These are phyloP conservation scores for Taenioides sp. DNA, from an alignment of 2,797 vertebrate genomes.

Conservation along the genomic window DNA sequence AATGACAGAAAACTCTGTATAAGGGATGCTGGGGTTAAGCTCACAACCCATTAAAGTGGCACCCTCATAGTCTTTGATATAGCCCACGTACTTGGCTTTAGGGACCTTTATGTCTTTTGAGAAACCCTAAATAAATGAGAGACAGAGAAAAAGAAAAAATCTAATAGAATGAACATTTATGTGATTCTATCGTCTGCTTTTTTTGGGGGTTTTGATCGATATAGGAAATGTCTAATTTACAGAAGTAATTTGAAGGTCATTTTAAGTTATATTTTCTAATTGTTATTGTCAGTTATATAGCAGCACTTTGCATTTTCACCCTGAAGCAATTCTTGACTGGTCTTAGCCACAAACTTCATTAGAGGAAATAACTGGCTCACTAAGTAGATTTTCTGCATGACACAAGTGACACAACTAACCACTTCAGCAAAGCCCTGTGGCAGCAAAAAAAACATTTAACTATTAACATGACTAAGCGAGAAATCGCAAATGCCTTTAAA, in stretches of 20 bases:
- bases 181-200: neutral
- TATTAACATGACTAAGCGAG: neutral
- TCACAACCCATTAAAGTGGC: slow-evolving; percentile 99
- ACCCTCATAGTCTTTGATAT: slow-evolving; percentile 99
- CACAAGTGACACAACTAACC: neutral
- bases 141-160: slow-evolving; percentile 13
- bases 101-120: slow-evolving; percentile 99
- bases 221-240: neutral
- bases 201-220: neutral
- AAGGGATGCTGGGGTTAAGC: slow-evolving; percentile 95
- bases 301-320: too few species aligned
- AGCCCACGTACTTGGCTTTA: slow-evolving; percentile 95
- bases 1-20: slow-evolving; percentile 98
- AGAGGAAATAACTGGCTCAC: neutral
- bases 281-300: neutral
- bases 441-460: neutral
- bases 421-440: neutral
- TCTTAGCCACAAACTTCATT: neutral
- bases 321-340: neutral
- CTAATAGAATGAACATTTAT: neutral
- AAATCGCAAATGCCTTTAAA: neutral
- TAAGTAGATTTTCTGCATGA: neutral
- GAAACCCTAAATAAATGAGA: slow-evolving; percentile 84
- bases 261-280: neutral
- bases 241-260: neutral